These are phyloP conservation scores for Plusia festucae DNA, from an alignment of 2,888 invertebrate species.

Conservation along the genomic window DNA sequence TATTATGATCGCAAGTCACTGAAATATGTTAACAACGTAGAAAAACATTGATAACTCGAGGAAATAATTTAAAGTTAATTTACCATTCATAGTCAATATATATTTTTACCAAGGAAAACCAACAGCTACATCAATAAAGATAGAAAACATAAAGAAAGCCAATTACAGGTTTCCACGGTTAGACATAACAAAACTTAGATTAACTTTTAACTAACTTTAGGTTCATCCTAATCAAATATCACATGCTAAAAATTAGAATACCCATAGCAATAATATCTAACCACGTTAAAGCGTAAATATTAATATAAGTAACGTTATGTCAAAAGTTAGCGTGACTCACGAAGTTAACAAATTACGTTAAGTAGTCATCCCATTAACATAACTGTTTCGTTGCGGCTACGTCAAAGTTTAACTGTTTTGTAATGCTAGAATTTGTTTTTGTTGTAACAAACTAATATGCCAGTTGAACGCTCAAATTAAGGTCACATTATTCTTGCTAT, in stretches of 20 bases:
- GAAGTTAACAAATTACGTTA: conserved; percentile 49
- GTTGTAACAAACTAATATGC: not conserved
- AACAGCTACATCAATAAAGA: no score
- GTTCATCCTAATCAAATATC: no score
- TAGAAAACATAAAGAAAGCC: no score
- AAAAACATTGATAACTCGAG: no score
- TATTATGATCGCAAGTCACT: no score
- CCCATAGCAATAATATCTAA: not conserved
- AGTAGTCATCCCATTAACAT: conserved; percentile 48
- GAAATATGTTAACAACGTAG: no score
- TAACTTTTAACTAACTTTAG: no score
- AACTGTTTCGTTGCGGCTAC: conserved; percentile 8
- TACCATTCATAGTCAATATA: no score
- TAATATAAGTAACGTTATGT: conserved; percentile 18
- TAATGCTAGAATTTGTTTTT: conserved; percentile 21
- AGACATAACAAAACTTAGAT: no score
- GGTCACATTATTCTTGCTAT: not conserved
- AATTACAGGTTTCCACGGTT: no score
- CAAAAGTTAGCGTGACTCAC: conserved; percentile 47
- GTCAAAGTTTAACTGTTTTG: conserved; percentile 25
- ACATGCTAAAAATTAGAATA: not conserved
- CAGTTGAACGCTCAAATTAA: not conserved
- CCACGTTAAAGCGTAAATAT: conserved; percentile 33
- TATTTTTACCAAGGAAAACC: no score
- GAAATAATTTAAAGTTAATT: no score